Base-by-base conservation (phyloP, 2,113 vertebrate genomes). In the Chloroceryle aenea region DNA sequence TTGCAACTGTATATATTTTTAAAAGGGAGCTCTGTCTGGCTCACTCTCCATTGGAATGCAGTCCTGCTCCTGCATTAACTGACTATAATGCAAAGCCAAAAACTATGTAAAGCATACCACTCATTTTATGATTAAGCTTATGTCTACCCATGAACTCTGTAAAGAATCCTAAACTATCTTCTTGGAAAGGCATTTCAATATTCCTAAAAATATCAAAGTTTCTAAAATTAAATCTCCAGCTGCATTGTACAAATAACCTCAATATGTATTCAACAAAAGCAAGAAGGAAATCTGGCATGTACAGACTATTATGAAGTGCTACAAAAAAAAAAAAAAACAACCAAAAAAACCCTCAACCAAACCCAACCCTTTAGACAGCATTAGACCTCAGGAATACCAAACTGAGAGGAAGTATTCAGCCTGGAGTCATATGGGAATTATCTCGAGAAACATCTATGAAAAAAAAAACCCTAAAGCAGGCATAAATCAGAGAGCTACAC, bases 151-250 rank as follows among this genome's bases (percentile, higher is more conserved):
- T 62, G 63, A 90, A 63, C 76, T 80, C 56, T 87, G 27, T 43
- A 93, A 81, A 96, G 94, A 94, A 92, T 90, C 38, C 76, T 90
- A 36, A 95, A 75, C 76, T 88, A 94, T 90, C 95, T 95, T 95
- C 93, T 96, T 96, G 90, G 93, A 95, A 96, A 95, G 88, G 76
- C 73, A 94, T 92, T 94, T 93, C 27, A 61, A 62, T 92, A 90
- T 94, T 96, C 76, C 95, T 92, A 94, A 96, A 96, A 96, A 96
- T 96, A 94, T n/a, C 76, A 4, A 88, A 27, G 83, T 84, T 96
- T 93, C 96, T 96, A 97, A 97, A 97, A 95, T 95, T 96, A 96
- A 93, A 86, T 47, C 88, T 68, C 85, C 88, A 94, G 90, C 95
- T 95, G 95, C 83, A 89, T 48, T 84, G 64, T 81, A 71, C 93